Percentiles rank a stretch among this genome's conserved stretches.
phyloP scores from a whole-genome alignment of 2,113 vertebrate species.

The Ptychochromis oligacanthus region DNA sequence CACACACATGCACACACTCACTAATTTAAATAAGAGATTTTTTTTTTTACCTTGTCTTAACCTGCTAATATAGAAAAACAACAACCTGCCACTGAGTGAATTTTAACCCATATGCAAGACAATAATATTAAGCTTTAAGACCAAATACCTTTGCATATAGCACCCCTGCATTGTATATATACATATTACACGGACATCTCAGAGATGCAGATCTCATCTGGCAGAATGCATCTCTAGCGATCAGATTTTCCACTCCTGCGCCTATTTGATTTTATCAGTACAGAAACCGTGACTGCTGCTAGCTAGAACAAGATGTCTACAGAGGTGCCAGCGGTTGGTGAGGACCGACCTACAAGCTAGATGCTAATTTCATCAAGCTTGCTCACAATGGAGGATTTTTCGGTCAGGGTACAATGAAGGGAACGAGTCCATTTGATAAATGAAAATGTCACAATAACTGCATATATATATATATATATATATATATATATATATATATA shows the following conservation, averaged over 20 bases:
- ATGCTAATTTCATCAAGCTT: neutral
- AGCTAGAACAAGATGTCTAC: neutral
- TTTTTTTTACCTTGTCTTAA: neutral
- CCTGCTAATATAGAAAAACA: neutral
- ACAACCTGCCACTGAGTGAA: neutral
- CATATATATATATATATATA: neutral
- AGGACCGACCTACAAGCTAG: neutral
- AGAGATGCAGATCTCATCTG: neutral
- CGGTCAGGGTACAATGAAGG: neutral
- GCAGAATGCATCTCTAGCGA: neutral
- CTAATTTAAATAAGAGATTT: neutral
- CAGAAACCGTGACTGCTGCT: neutral
- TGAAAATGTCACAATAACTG: neutral
- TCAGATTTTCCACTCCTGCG: neutral
- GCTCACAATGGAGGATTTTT: neutral
- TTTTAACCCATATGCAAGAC: neutral
- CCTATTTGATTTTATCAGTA: neutral
- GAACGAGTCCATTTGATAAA: neutral
- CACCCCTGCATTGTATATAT: neutral
- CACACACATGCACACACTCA: neutral
- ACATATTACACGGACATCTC: neutral
- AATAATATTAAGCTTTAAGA: neutral
- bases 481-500: too few relatives aligned
- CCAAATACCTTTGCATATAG: neutral
- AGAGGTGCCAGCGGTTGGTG: neutral